A percentile compares a stretch with the other conserved stretches of the same genome.
Evolutionary conservation across 1,140 invertebrate species (phyloP).

Genomic region (Temnothorax curvispinosus): DNA sequence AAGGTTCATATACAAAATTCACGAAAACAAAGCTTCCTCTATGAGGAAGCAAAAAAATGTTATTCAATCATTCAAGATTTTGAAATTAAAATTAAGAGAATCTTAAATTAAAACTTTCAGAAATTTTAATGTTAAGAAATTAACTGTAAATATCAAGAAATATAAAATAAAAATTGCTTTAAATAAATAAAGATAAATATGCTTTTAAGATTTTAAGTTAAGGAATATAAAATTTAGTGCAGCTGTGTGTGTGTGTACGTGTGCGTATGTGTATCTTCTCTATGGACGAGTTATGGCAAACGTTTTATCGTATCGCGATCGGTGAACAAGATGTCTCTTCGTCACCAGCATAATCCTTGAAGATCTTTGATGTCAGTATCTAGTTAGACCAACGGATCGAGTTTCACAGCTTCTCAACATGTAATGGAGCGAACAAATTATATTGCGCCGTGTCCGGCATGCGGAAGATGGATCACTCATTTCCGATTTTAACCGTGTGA

Average conservation of each 20-base stretch:
- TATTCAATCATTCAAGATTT: neutral
- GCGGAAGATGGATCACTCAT: conserved; percentile 49
- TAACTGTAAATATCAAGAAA: neutral
- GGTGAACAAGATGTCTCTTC: conserved; percentile 44
- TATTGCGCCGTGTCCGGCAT: conserved; percentile 20
- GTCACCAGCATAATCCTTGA: conserved; percentile 20
- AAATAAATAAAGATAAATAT: neutral
- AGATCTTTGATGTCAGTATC: neutral
- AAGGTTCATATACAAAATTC: too few species aligned
- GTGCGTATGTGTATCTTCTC: neutral
- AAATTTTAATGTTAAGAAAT: neutral
- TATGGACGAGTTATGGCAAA: neutral
- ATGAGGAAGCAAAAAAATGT: neutral
- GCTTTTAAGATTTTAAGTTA: neutral
- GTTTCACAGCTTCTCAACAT: conserved; percentile 60
- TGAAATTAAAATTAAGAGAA: neutral
- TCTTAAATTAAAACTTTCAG: neutral
- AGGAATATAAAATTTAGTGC: neutral
- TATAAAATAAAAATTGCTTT: neutral
- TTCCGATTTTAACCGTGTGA: conserved; percentile 22
- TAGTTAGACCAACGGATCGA: conserved; percentile 32
- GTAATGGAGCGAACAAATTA: conserved; percentile 57
- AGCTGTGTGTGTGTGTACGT: neutral
- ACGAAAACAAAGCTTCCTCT: too few species aligned
- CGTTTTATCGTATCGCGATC: conserved; percentile 23